These are phyloP conservation scores for Clanis bilineata DNA, from an alignment of 2,888 invertebrate genomes.

Conservation along the genomic window DNA sequence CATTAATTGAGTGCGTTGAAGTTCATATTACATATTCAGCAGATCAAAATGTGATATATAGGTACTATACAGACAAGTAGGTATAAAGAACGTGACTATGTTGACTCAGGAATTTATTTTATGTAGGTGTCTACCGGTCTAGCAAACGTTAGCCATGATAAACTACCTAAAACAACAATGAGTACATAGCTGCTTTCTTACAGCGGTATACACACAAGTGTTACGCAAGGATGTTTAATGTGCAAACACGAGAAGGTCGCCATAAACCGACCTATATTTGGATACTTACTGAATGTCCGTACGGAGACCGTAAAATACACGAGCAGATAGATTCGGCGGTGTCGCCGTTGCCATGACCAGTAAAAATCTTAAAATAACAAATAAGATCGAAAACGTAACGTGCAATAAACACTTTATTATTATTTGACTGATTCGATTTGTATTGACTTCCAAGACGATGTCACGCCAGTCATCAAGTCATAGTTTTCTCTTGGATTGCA, in stretches of 20 bases:
- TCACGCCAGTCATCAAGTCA: too few species aligned
- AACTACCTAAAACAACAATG: neutral
- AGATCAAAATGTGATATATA: too few species aligned
- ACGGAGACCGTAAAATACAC: conserved; percentile 84
- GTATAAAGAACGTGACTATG: neutral
- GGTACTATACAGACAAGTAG: too few species aligned
- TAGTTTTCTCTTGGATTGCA: neutral
- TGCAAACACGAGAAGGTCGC: neutral
- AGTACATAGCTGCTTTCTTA: neutral
- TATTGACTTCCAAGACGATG: neutral
- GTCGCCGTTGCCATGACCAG: conserved; percentile 54
- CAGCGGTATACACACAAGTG: neutral
- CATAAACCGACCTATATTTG: neutral
- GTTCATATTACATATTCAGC: too few species aligned
- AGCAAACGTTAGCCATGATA: neutral
- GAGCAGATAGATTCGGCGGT: conserved; percentile 80
- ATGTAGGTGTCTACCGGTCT: neutral
- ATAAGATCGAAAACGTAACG: conserved; percentile 24
- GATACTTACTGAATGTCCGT: conserved; percentile 80
- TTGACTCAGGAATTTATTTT: neutral
- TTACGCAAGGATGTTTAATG: neutral
- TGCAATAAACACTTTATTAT: conserved; percentile 14
- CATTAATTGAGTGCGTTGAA: too few species aligned
- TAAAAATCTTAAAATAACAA: conserved; percentile 38
- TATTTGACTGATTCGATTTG: neutral